Percentiles rank a stretch among this genome's conserved stretches.
phyloP scores from a whole-genome alignment of 2,797 vertebrate genomes.

The Pangasius djambal region DNA sequence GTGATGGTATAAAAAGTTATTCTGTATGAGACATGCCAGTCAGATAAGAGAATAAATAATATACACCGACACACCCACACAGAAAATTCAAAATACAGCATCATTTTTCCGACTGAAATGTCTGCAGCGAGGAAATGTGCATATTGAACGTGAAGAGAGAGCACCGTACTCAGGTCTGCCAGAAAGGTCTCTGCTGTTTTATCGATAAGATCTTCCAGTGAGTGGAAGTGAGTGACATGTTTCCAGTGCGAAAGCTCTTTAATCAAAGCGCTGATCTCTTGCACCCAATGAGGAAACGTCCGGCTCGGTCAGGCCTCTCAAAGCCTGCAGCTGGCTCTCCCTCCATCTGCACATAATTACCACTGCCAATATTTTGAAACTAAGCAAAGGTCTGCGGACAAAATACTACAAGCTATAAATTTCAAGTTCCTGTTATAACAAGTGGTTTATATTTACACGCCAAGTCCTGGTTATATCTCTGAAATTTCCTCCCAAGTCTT shows the following conservation, averaged over 20 bases:
- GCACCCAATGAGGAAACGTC: constrained; percentile 44
- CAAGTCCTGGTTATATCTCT: constrained; percentile 66
- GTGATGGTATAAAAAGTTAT: neutral
- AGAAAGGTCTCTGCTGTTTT: neutral
- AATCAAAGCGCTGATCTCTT: constrained; percentile 59
- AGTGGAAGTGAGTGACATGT: constrained; percentile 52
- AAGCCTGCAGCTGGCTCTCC: constrained; percentile 69
- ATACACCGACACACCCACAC: constrained; percentile 14
- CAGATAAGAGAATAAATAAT: constrained; percentile 38
- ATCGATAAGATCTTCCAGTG: constrained; percentile 59
- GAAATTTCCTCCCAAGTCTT: constrained; percentile 69
- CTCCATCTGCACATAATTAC: constrained; percentile 80
- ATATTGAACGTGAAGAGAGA: constrained; percentile 46
- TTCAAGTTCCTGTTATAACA: constrained; percentile 83
- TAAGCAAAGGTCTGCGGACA: constrained; percentile 74
- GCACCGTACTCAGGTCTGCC: neutral
- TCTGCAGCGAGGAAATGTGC: neutral
- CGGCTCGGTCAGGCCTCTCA: constrained; percentile 55
- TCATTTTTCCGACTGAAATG: neutral
- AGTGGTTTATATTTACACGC: constrained; percentile 80
- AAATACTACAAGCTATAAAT: constrained; percentile 82
- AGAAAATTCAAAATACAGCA: constrained; percentile 20
- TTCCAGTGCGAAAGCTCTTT: constrained; percentile 60
- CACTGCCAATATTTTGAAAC: constrained; percentile 75
- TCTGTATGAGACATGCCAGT: constrained; percentile 3